A percentile compares a stretch with the other conserved stretches of the same genome.
Conservation (phyloP, 1,140 invertebrate genomes). For the Drosophila tani region DNA sequence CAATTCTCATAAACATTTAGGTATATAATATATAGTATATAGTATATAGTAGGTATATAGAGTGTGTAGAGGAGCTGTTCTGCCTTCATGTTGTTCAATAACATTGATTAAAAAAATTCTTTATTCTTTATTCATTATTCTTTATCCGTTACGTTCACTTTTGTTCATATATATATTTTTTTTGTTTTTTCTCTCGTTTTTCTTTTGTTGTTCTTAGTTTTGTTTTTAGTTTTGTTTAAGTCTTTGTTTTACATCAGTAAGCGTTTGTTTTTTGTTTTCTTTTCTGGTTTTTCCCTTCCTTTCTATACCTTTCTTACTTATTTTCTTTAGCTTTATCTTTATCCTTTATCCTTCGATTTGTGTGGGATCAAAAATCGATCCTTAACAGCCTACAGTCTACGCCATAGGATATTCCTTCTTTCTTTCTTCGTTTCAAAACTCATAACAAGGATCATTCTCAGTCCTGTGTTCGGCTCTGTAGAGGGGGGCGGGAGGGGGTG, state of each 20-base stretch:
- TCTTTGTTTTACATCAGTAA: slow-evolving; percentile 83
- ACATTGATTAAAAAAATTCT: slow-evolving; percentile 49
- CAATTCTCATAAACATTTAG: slow-evolving; percentile 59
- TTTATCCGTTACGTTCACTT: slow-evolving; percentile 22
- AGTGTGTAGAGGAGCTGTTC: slow-evolving; percentile 10
- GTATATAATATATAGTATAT: slow-evolving; percentile 48
- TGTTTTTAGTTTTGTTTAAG: slow-evolving; percentile 57
- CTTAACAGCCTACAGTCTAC: slow-evolving; percentile 23
- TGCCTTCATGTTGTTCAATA: slow-evolving; percentile 32
- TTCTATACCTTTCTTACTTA: slow-evolving; percentile 14
- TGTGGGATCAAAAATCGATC: slow-evolving; percentile 61
- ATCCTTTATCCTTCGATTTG: slow-evolving; percentile 11
- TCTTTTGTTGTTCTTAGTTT: slow-evolving; percentile 20
- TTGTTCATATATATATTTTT: slow-evolving; percentile 19
- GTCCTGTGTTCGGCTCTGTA: background rate
- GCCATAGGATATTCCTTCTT: slow-evolving; percentile 32
- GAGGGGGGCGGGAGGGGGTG: slow-evolving; percentile 42
- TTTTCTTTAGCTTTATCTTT: slow-evolving; percentile 5
- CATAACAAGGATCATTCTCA: background rate
- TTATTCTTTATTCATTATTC: slow-evolving; percentile 20
- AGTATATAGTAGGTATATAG: slow-evolving; percentile 5
- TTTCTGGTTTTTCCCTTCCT: slow-evolving; percentile 16
- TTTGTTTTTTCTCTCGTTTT: slow-evolving; percentile 14
- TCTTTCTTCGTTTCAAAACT: background rate
- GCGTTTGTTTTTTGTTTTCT: slow-evolving; percentile 65